phyloP scores from a whole-genome alignment of 35 echinoderm and acorn worm species.

The Lytechinus variegatus region DNA sequence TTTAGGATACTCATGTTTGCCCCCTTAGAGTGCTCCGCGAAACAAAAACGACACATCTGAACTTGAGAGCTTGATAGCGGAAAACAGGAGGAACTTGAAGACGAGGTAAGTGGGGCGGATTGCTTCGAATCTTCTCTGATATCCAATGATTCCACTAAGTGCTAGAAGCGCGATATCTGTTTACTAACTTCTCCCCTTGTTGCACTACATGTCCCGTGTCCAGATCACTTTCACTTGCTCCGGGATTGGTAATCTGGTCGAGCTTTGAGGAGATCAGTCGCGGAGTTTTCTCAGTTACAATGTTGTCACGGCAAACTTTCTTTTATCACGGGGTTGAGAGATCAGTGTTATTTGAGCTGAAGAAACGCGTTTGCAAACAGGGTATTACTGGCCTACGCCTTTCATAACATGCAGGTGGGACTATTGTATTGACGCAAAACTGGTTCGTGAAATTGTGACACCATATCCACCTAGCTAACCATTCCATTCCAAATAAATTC shows the following conservation, averaged over 20 bases:
- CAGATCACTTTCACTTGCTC: not conserved
- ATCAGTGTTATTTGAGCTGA: not conserved
- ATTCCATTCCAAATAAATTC: not conserved
- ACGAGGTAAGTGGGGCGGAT: not conserved
- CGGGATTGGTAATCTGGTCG: not conserved
- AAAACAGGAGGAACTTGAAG: not conserved
- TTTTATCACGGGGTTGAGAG: not conserved
- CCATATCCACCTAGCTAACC: not conserved
- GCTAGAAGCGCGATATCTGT: not conserved
- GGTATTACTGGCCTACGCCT: not conserved
- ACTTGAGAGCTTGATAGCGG: not conserved
- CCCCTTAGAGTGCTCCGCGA: conserved; percentile 18
- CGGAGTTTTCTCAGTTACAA: conserved; percentile 6
- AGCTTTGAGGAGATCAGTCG: not conserved
- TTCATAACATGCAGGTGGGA: not conserved
- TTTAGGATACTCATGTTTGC: not conserved
- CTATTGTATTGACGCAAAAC: not conserved
- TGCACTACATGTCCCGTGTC: not conserved
- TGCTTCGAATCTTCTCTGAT: not conserved
- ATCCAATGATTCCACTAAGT: conserved; percentile 33
- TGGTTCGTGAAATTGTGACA: not conserved
- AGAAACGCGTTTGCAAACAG: not conserved
- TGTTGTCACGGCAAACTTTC: not conserved
- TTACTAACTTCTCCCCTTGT: not conserved
- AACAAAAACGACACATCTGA: not conserved